Percentiles rank a stretch among this genome's conserved stretches.
Conservation (phyloP, 2,888 invertebrate species). For the Oscheius sp. region DNA sequence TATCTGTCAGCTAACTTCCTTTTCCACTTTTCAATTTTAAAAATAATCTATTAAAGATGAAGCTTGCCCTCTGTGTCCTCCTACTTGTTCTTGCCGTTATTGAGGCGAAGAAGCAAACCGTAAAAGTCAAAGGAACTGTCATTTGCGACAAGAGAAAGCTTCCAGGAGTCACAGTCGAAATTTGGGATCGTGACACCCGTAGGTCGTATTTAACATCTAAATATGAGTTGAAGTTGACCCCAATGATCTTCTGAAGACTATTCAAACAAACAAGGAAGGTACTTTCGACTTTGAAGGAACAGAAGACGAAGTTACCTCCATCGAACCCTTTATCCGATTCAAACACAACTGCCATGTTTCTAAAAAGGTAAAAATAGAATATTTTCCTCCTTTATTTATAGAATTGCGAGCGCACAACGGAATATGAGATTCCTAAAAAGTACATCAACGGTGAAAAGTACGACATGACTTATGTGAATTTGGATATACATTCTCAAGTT, state of each 20-base stretch:
- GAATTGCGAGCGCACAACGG: constrained; percentile 36
- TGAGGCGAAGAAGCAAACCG: constrained; percentile 44
- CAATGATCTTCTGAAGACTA: constrained; percentile 46
- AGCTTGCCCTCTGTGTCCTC: not conserved
- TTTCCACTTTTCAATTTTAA: too few relatives aligned
- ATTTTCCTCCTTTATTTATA: not conserved
- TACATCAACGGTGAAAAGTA: constrained; percentile 42
- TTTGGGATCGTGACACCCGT: constrained; percentile 56
- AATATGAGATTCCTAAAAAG: constrained; percentile 39
- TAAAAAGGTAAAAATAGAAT: not conserved
- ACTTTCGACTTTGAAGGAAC: constrained; percentile 50
- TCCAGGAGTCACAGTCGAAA: constrained; percentile 45
- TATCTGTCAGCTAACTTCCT: not conserved
- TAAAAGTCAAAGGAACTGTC: constrained; percentile 54
- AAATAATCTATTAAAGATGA: constrained; percentile 11
- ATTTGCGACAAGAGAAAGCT: constrained; percentile 55
- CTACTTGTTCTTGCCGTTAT: not conserved
- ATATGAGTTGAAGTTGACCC: constrained; percentile 49
- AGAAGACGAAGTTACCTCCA: constrained; percentile 17
- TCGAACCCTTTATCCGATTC: constrained; percentile 23
- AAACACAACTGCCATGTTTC: constrained; percentile 28
- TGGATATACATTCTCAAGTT: constrained; percentile 41
- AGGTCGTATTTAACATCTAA: constrained; percentile 14
- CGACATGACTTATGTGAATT: constrained; percentile 52
- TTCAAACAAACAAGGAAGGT: constrained; percentile 54